These are phyloP conservation scores for Nymphicus hollandicus DNA, from an alignment of 2,113 vertebrate genomes.

Conservation along the genomic window DNA sequence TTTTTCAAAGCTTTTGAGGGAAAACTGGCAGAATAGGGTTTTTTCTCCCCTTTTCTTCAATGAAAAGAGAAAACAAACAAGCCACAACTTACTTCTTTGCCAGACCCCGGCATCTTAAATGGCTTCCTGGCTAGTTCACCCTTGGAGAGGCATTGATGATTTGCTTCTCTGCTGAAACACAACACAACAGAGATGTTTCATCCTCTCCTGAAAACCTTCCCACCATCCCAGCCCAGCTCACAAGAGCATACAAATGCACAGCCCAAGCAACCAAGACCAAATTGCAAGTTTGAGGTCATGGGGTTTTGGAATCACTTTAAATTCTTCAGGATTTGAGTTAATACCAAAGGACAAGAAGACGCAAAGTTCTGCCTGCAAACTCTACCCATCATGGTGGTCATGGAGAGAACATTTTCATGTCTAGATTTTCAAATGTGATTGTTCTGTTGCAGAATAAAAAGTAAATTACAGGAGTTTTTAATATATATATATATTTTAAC, in stretches of 20 bases:
- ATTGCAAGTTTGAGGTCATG: neutral
- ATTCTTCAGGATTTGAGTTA: neutral
- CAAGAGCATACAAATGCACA: neutral
- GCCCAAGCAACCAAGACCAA: neutral
- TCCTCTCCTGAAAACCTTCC: neutral
- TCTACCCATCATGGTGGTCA: neutral
- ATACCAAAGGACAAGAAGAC: neutral
- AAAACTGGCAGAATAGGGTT: neutral
- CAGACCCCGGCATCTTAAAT: constrained; percentile 63
- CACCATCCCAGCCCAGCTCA: accelerated
- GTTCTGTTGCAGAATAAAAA: neutral
- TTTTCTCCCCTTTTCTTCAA: neutral
- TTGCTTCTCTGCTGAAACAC: constrained; percentile 75
- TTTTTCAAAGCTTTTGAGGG: neutral
- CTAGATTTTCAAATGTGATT: neutral
- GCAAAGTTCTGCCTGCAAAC: neutral
- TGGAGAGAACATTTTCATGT: neutral
- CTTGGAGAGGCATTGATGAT: constrained; percentile 63
- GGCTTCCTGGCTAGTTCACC: constrained; percentile 66
- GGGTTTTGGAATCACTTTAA: accelerated
- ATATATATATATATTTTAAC: neutral
- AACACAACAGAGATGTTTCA: constrained; percentile 8
- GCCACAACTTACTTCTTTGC: constrained; percentile 66
- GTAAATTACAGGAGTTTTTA: neutral
- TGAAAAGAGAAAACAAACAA: neutral